Evolutionary conservation across 2,888 invertebrate genomes (phyloP), one percentile per base, ranked within the genome.

Genomic region (Melipona beecheii): DNA sequence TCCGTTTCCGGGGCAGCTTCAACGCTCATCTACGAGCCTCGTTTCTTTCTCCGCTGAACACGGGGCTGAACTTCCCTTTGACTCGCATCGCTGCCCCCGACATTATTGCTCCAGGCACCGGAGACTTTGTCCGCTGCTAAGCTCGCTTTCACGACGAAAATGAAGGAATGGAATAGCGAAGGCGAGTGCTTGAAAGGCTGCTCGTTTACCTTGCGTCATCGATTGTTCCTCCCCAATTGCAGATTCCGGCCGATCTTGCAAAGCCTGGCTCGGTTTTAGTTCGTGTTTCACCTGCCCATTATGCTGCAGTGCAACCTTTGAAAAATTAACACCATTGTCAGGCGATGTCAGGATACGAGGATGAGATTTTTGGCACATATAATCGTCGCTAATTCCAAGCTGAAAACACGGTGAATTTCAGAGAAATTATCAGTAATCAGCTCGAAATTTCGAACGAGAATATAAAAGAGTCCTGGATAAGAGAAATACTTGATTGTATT

Each of bases 1-100:
- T 68, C 70, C 66, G 70, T 75, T 75, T 54, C 56, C 75, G 49
- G 54, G 31, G 70, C 77, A 81, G 69, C 56, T 72, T 56, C 68
- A 78, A 68, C 72, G 60, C 36, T 68, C 52, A 31, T 68, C 36
- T 62, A 72, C 69, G 66, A 50, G 27, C 69, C 73, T 71, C 69
- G 56, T 64, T 78, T 74, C 56, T 76, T 77, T 68, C 75, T 60
- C 58, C 27, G 58, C 60, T 52, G n/a, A n/a, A 62, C 43, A 43
- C 56, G 52, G 54, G 56, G 62, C 60, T 36, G 71, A 79, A 77
- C 65, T 73, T 85, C 77, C 85, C 78, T 86, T 86, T 87, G 87
- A 86, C 78, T 77, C 9, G 66, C 68, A 56, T 69, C 56, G 52
- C 78, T 75, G 70, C 54, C 62, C 78, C 71, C 71, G 77, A 78